phyloP scores from a whole-genome alignment of 2,888 invertebrate genomes.

The Dasypolia templi region DNA sequence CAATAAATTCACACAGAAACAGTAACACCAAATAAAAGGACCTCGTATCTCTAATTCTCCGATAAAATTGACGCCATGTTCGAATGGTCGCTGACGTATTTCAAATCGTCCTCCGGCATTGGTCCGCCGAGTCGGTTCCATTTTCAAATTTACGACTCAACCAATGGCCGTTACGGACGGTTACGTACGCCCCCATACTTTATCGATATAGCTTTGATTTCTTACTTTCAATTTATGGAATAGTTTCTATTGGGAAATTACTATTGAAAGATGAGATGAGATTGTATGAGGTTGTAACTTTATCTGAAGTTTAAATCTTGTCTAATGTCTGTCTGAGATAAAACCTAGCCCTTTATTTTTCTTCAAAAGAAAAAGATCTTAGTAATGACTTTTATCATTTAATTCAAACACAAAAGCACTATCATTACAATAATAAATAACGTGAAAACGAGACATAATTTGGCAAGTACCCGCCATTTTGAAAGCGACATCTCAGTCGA shows the following conservation, averaged over 20 bases:
- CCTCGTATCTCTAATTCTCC: conserved; percentile 42
- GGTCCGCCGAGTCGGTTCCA: conserved; percentile 70
- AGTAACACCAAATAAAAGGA: conserved; percentile 38
- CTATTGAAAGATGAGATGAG: conserved; percentile 19
- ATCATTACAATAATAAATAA: conserved; percentile 23
- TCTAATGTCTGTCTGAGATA: not conserved
- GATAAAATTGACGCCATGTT: conserved; percentile 58
- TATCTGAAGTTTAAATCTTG: conserved; percentile 1
- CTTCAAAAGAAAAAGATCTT: not conserved
- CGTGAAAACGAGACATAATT: conserved; percentile 24
- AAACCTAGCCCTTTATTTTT: not conserved
- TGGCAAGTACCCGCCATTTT: conserved; percentile 38
- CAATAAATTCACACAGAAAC: conserved; percentile 27
- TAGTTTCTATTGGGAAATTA: conserved; percentile 44
- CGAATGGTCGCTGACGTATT: conserved; percentile 54
- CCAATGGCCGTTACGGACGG: conserved; percentile 69
- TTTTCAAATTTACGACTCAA: conserved; percentile 79
- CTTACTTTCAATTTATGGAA: conserved; percentile 60
- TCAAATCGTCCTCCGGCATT: conserved; percentile 66
- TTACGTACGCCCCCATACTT: conserved; percentile 64
- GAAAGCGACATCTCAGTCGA: conserved; percentile 26
- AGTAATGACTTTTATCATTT: not conserved
- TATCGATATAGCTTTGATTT: conserved; percentile 66
- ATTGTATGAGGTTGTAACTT: not conserved
- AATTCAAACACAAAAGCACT: conserved; percentile 4